Evolutionary conservation across 2,113 vertebrate species (phyloP), one percentile per base, ranked within the genome.

Genomic region (Piprites chloris): DNA sequence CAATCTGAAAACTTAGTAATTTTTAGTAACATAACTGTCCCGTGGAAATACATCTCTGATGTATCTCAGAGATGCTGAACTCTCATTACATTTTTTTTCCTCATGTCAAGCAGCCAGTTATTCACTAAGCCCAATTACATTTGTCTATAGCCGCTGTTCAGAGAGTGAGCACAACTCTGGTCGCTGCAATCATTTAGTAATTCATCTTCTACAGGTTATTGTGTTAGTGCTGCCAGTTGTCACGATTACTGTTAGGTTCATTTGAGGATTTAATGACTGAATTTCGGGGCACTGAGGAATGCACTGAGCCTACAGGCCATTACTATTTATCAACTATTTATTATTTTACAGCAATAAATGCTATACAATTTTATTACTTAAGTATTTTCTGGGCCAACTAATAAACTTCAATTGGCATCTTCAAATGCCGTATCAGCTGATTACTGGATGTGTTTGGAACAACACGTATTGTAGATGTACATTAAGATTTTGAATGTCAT

Each of bases 261-360:
- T 93, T 87, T 96, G 65, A 94, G 80, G 88, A 94, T 84, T 90
- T 94, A 95, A 92, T 78, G 80, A 93, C 78, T 58, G 61, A 85
- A 94, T 87, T 90, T 94, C 75, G 81, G 72, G 73, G 44, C 41
- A 75, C 85, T 47, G 13, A 86, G 41, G 49, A 92, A 86, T 22
- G 47, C 32, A 72, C 8, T 58, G 55, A 83, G 46, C 32, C 56
- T 90, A 88, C 33, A 80, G 69, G 71, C 30, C 50, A 68, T 11
- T 78, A 68, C 27, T 78, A 74, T 92, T 92, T 82, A 82, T 81
- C 88, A 89, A 49, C n/a, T 66, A 71, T 73, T 96, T 89, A 95
- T 58, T 93, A 52, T 41, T 81, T 83, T 21, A 52, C 44, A 56
- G 66, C 33, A 55, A 80, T 50, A 88, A 80, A 79, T 44, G 11